Evolutionary conservation across 2,797 vertebrate species (phyloP).

Genomic region (Poecile montanus): DNA sequence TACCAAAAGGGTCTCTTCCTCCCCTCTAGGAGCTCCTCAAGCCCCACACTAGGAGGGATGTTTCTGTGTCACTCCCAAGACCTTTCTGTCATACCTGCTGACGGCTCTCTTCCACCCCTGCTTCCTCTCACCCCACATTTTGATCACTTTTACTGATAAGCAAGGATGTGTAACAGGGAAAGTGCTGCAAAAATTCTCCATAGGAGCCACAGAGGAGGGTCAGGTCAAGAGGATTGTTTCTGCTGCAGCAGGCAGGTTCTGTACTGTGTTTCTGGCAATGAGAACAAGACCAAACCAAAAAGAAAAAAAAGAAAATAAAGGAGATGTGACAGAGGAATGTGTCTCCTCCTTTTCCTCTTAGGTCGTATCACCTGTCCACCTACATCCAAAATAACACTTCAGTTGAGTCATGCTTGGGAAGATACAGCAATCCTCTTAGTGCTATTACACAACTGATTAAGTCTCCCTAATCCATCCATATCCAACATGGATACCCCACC

Average conservation of each 20-base stretch:
- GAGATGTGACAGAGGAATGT: background rate
- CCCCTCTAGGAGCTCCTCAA: background rate
- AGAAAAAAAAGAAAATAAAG: background rate
- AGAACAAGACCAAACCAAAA: background rate
- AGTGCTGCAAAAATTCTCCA: background rate
- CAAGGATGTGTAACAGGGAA: background rate
- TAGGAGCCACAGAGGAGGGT: background rate
- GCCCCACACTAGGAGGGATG: background rate
- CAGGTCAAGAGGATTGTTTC: background rate
- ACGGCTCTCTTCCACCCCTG: background rate
- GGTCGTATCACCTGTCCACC: conserved; percentile 61
- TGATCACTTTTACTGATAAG: background rate
- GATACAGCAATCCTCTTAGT: conserved; percentile 49
- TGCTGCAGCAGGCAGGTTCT: background rate
- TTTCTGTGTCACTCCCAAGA: background rate
- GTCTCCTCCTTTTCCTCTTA: background rate
- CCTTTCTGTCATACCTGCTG: background rate
- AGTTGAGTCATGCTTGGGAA: conserved; percentile 58
- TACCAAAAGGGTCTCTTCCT: background rate
- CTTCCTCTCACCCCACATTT: background rate
- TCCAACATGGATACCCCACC: background rate
- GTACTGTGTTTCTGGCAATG: background rate
- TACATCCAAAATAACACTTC: conserved; percentile 55
- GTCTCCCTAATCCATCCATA: conserved; percentile 28
- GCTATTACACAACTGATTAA: conserved; percentile 51